Conservation (phyloP, 2,797 vertebrate genomes). For the Adelosebastes latens region DNA sequence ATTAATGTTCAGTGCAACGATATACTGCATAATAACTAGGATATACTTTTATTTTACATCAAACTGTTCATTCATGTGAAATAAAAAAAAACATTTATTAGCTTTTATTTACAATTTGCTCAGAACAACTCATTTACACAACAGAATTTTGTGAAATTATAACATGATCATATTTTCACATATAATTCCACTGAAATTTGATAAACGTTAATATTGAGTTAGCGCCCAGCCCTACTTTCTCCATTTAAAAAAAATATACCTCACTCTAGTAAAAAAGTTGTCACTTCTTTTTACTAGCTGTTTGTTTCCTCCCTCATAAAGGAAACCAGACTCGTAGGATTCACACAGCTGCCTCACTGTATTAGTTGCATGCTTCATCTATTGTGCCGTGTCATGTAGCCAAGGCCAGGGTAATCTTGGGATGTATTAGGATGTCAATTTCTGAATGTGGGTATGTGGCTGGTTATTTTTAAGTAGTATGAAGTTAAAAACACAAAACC, state of each 20-base stretch:
- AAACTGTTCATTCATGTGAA: not conserved
- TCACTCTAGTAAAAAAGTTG: not conserved
- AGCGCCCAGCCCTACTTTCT: not conserved
- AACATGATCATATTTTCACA: not conserved
- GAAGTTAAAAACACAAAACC: not conserved
- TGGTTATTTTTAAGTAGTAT: not conserved
- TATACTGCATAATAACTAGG: not conserved
- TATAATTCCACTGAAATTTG: not conserved
- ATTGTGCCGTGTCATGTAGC: not conserved
- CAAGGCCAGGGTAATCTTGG: not conserved
- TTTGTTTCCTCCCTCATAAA: not conserved
- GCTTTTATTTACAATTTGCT: not conserved
- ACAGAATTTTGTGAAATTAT: not conserved
- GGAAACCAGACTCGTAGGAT: not conserved
- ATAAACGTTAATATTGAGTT: not conserved
- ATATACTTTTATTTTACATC: not conserved
- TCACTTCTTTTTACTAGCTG: not conserved
- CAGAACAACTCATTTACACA: not conserved
- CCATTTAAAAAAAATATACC: not conserved
- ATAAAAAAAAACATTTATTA: not conserved
- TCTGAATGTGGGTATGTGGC: not conserved
- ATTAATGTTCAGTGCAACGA: not conserved
- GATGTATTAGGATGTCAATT: not conserved
- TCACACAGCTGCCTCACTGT: not conserved
- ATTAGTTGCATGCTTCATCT: not conserved